A percentile compares a stretch with the other conserved stretches of the same genome.
phyloP scores from a whole-genome alignment of 2,797 vertebrate species.

The Sebastes aleutianus region DNA sequence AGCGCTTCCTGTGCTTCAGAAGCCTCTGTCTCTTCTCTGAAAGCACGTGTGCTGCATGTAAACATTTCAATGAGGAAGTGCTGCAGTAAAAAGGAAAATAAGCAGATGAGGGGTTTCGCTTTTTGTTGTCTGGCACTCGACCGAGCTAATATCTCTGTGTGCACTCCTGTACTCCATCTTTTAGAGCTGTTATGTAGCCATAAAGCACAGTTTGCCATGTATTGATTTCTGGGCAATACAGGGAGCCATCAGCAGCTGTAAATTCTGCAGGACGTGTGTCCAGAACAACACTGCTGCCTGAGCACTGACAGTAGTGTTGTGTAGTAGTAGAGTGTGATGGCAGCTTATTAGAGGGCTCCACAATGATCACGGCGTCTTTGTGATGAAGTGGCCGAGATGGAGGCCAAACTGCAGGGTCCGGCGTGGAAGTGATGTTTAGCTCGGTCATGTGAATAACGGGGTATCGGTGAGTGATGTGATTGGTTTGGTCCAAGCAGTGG shows the following conservation, averaged over 20 bases:
- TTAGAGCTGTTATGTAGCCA: constrained; percentile 49
- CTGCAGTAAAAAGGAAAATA: constrained; percentile 67
- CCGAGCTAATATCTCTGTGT: constrained; percentile 43
- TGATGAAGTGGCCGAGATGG: constrained; percentile 56
- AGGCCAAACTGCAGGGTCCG: constrained; percentile 30
- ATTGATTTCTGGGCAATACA: constrained; percentile 69
- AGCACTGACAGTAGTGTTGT: constrained; percentile 40
- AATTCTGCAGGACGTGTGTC: constrained; percentile 61
- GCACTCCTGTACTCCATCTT: constrained; percentile 41
- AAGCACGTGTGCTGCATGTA: constrained; percentile 81
- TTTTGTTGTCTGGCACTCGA: constrained; percentile 54
- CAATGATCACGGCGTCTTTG: constrained; percentile 39
- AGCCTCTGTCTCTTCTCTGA: constrained; percentile 60
- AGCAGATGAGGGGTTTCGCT: constrained; percentile 67
- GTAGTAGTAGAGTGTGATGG: constrained; percentile 52
- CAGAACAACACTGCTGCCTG: constrained; percentile 39
- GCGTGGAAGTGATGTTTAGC: constrained; percentile 41
- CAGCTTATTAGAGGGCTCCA: constrained; percentile 43
- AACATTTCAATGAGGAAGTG: constrained; percentile 79
- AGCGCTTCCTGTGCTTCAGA: constrained; percentile 39
- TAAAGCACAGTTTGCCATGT: constrained; percentile 63
- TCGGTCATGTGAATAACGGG: constrained; percentile 48
- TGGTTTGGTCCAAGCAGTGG: constrained; percentile 21
- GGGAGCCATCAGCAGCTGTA: constrained; percentile 56
- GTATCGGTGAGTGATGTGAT: constrained; percentile 46